Evolutionary conservation across 2,797 vertebrate species (phyloP), one percentile per base, ranked within the genome.

Genomic region (Sylvilagus floridanus): DNA sequence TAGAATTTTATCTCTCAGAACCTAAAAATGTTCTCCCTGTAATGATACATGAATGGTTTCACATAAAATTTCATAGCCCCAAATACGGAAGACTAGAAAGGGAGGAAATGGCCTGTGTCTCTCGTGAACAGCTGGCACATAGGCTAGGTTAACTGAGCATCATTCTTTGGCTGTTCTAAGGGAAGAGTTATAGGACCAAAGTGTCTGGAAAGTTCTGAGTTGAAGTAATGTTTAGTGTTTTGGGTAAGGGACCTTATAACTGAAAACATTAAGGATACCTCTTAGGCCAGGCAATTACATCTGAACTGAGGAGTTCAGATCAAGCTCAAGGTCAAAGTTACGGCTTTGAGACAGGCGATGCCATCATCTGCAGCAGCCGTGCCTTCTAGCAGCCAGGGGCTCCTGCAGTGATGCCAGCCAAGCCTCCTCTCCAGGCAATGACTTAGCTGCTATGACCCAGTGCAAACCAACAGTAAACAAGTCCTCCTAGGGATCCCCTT

Each of bases 1-100:
- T 84, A 4, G 30, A 78, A 82, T 89, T 87, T 76, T 90, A 52
- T 82, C 77, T 62, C 26, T 92, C n/a, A 92, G 87, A 78, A 82
- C 26, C 71, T 73, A 84, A 85, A 47, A 24, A 68, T 50, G 0
- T 92, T 95, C 26, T 92, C 17, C 16, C 8, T 77, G 19, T 66
- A 75, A n/a, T 73, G 30, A 62, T 75, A 63, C 8, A 52, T 22
- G 14, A 76, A 35, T 71, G 10, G 21, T 54, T 63, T 47, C 30
- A 75, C 16, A 91, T 30, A 65, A 84, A 84, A 16, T 66, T 76
- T 87, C 72, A 5, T 52, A 78, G 54, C 14, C 19, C 13, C n/a
- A 72, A 32, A 65, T 60, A 50, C 11, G 57, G 65, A 92, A 85
- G 11, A 71, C n/a, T 7, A 90, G 32, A 78, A 52, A 85, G 73